Percentiles rank a stretch among this genome's conserved stretches.
Conservation (phyloP, 2,113 vertebrate genomes). For the Glareola pratincola region DNA sequence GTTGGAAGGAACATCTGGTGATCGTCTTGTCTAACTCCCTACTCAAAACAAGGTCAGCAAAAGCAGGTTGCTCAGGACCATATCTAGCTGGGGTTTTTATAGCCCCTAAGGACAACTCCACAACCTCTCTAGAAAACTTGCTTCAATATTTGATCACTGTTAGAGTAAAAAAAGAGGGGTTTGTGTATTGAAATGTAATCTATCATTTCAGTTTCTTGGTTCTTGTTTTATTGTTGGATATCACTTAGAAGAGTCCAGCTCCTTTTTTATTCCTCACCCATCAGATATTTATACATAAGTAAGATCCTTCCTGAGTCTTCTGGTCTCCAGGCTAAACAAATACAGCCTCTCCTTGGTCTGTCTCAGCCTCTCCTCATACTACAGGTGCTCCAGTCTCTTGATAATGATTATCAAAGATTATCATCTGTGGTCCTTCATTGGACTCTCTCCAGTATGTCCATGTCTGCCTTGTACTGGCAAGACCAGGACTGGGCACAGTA, state of each 20-base stretch:
- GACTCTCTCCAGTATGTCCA: background rate
- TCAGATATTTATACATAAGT: background rate
- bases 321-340: background rate
- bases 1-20: background rate
- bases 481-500: background rate
- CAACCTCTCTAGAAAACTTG: background rate
- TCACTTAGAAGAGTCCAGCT: background rate
- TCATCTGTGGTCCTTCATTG: background rate
- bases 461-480: background rate
- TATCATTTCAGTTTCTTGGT: background rate
- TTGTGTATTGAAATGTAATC: background rate
- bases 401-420: background rate
- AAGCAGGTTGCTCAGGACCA: background rate
- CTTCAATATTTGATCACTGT: background rate
- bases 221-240: background rate
- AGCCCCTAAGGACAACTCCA: background rate
- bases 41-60: background rate
- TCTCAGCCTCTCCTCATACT: background rate
- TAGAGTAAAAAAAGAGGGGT: accelerated
- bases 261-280: background rate
- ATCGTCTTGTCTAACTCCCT: background rate
- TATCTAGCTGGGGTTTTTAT: background rate
- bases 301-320: background rate
- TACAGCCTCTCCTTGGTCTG: background rate
- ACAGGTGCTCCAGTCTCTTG: background rate